phyloP scores from a whole-genome alignment of 2,113 vertebrate species.

The Laterallus jamaicensis region DNA sequence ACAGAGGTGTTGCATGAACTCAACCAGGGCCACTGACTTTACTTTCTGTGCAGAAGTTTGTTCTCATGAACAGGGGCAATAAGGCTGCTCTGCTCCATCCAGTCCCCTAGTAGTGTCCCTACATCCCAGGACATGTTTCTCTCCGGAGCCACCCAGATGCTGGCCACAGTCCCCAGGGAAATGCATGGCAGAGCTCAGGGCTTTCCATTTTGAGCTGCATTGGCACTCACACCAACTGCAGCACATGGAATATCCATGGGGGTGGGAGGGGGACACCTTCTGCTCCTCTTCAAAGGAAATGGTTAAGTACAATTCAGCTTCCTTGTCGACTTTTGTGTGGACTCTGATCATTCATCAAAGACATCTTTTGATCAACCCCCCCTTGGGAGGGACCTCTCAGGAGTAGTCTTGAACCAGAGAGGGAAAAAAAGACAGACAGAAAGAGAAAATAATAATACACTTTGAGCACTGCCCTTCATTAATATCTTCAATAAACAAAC shows the following conservation, averaged over 20 bases:
- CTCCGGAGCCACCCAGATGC: not conserved
- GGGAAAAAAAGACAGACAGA: conserved; percentile 32
- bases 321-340: not conserved
- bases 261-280: not conserved
- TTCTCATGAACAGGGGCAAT: not conserved
- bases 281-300: conserved; percentile 12
- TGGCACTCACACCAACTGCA: not conserved
- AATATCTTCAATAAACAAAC: conserved; percentile 70
- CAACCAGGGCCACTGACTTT: not conserved
- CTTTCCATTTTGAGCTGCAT: not conserved
- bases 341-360: conserved; percentile 54
- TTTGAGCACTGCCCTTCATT: conserved; percentile 40
- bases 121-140: not conserved
- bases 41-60: not conserved
- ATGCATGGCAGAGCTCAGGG: not conserved
- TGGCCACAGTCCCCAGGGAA: rapidly evolving
- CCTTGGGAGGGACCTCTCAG: not conserved
- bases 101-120: not conserved
- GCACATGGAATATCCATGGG: not conserved
- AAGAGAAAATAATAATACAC: conserved; percentile 17
- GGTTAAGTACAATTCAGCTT: not conserved
- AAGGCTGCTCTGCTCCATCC: not conserved
- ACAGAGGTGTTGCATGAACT: not conserved
- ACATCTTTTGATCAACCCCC: conserved; percentile 25
- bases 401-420: not conserved